Conservation (phyloP, 2,888 invertebrate genomes). For the Cantharis lateralis region DNA sequence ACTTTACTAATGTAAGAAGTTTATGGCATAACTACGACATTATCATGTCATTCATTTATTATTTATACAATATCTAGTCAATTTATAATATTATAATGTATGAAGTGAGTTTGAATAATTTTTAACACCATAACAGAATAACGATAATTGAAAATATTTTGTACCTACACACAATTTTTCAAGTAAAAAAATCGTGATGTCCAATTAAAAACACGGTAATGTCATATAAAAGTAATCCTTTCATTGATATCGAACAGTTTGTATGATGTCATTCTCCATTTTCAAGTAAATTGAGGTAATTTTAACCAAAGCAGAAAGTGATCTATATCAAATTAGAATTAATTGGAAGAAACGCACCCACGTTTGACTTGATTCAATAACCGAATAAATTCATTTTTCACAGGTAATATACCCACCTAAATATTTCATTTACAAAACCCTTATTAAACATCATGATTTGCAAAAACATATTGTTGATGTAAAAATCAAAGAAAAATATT, state of each 20-base stretch:
- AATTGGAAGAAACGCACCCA: neutral
- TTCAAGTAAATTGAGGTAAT: neutral
- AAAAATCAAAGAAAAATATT: neutral
- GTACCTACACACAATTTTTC: neutral
- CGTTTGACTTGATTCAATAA: neutral
- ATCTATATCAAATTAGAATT: neutral
- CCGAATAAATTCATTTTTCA: neutral
- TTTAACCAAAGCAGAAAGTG: neutral
- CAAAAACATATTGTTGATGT: neutral
- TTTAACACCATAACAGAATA: too few relatives aligned
- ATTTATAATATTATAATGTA: too few relatives aligned
- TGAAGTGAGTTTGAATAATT: too few relatives aligned
- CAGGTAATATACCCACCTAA: neutral
- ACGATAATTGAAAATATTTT: too few relatives aligned
- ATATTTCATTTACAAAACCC: neutral
- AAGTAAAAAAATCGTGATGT: neutral
- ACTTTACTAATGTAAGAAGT: too few relatives aligned
- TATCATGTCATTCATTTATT: too few relatives aligned
- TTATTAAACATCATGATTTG: neutral
- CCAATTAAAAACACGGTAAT: neutral
- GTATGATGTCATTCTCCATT: neutral
- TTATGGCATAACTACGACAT: too few relatives aligned
- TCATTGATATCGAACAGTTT: neutral
- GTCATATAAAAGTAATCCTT: neutral
- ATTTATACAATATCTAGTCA: too few relatives aligned